Base-by-base conservation (phyloP, 92 coral and sea anemone species). In the Actinernus sp. region DNA sequence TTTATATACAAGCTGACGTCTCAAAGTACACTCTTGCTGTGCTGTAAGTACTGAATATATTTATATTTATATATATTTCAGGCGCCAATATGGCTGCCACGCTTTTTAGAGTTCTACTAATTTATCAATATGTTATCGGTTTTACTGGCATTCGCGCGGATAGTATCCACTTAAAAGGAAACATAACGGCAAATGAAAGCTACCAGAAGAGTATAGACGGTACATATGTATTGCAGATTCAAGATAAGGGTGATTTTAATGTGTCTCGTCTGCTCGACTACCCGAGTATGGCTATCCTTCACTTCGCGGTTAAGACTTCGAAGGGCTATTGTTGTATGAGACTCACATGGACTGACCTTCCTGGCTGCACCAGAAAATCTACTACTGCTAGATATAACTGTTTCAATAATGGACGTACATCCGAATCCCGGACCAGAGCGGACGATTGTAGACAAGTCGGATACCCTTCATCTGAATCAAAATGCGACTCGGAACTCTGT, bases 261-360 rank as follows among this genome's bases (percentile, higher is more conserved):
- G 7, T 44, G 49, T 19, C 37, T 24, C 13, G n/a, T 19, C 3
- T 25, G 37, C 56, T 55, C 33, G 82, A 69, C 56, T 81, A 76
- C 72, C 32, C 48, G 25, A 44, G 56, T 26, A 64, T 49, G n/a
- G 20, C 12, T 2, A 11, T 3, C 49, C n/a, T 43, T 43, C 20
- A 43, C 63, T 40, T 68, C 60, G 33, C 55, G 63, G 53, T 53
- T 28, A 31, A 58, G 67, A 70, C 14, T 57, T 16, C 78, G 78
- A 9, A 65, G 67, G 32, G 41, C 66, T 51, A 56, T 70, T 44
- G 53, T 70, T 55, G 32, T 31, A 70, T 56, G 78, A 66, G 41
- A 31, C 28, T 32, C 46, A 41, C 78, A 70, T 70, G 78, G 78
- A 56, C 58, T 71, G 53, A 55, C 66, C 28, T 68, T 68, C n/a